Evolutionary conservation across 2,113 vertebrate genomes (phyloP).

Genomic region (Dipodomys spectabilis): DNA sequence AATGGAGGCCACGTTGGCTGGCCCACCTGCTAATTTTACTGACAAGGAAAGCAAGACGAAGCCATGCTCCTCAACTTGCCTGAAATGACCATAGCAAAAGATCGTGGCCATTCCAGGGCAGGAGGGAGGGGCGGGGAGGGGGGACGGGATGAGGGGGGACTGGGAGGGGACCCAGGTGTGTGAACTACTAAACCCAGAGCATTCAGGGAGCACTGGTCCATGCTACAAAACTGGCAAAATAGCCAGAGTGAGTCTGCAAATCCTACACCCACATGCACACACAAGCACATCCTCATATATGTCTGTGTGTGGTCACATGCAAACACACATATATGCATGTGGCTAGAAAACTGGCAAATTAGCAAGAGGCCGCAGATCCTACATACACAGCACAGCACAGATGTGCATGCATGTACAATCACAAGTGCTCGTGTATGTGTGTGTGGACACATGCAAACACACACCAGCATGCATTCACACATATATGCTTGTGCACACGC

Average conservation of each 20-base stretch:
- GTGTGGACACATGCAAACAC: too few relatives aligned
- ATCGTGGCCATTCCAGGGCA: neutral
- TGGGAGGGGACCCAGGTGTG: neutral
- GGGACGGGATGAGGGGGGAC: too few relatives aligned
- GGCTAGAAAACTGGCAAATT: too few relatives aligned
- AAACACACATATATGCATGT: neutral
- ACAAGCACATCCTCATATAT: neutral
- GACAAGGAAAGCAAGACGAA: neutral
- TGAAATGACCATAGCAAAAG: neutral
- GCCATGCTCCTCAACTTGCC: neutral
- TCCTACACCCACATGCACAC: neutral
- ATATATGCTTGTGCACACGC: neutral
- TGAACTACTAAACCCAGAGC: neutral
- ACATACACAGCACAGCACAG: neutral
- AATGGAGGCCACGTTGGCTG: neutral
- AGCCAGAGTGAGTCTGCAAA: neutral
- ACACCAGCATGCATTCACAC: neutral
- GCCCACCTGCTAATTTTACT: neutral
- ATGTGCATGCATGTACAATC: too few relatives aligned
- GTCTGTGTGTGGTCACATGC: neutral
- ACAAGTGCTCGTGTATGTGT: too few relatives aligned
- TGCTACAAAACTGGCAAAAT: neutral
- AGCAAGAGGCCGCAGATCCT: too few relatives aligned
- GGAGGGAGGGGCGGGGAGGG: too few relatives aligned
- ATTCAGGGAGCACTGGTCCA: neutral